phyloP scores from a whole-genome alignment of 2,888 invertebrate species.

The Dynastes grantii region DNA sequence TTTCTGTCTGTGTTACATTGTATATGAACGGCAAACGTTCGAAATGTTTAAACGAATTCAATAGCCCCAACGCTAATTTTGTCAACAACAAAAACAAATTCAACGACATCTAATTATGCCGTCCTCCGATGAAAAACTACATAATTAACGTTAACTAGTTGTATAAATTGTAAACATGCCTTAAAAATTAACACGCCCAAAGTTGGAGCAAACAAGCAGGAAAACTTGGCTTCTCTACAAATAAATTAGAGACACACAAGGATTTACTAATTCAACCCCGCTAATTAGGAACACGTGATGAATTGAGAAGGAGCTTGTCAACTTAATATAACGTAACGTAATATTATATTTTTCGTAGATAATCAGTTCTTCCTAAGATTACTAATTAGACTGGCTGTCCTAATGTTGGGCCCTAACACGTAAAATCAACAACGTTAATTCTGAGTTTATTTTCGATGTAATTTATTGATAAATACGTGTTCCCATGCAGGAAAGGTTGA shows the following conservation, averaged over 20 bases:
- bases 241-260: constrained; percentile 42
- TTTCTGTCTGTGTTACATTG: background rate
- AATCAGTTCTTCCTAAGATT: constrained; percentile 41
- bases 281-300: constrained; percentile 47
- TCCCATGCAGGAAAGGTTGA: background rate
- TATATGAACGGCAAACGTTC: constrained; percentile 8
- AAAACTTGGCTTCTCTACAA: constrained; percentile 27
- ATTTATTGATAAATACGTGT: constrained; percentile 29
- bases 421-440: constrained; percentile 44
- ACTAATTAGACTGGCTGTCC: constrained; percentile 42
- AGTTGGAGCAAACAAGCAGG: constrained; percentile 34
- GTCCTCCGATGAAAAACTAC: constrained; percentile 30
- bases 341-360: constrained; percentile 32
- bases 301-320: constrained; percentile 38
- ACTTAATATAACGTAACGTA: constrained; percentile 27
- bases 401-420: constrained; percentile 31
- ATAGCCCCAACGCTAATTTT: constrained; percentile 26
- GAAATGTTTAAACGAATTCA: constrained; percentile 17
- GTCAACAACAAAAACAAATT: constrained; percentile 39
- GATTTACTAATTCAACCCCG: constrained; percentile 44
- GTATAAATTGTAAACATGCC: constrained; percentile 46
- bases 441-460: constrained; percentile 23
- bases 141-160: constrained; percentile 45
- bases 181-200: constrained; percentile 43
- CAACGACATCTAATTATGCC: constrained; percentile 34